Conservation (phyloP, 2,113 vertebrate species). For the Phalacrocorax aristotelis region DNA sequence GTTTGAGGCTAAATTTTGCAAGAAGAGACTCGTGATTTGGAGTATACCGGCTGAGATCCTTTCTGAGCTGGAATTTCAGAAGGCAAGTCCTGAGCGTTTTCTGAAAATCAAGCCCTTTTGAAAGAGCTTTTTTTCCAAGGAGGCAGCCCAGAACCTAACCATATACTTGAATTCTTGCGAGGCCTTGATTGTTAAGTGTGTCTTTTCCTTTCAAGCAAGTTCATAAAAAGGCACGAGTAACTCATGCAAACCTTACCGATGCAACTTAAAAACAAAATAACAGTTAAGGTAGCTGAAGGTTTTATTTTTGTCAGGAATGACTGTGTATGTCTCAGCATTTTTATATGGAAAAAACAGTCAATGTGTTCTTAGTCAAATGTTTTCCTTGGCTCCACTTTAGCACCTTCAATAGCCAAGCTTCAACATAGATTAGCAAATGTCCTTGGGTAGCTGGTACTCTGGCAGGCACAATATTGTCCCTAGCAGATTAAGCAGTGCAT, state of each 20-base stretch:
- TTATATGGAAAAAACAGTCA: background rate
- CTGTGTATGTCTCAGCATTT: background rate
- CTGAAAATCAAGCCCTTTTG: slow-evolving; percentile 20
- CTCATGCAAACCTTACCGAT: background rate
- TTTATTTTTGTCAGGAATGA: background rate
- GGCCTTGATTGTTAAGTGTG: background rate
- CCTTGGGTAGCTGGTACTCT: background rate
- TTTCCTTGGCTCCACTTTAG: background rate
- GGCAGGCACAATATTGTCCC: background rate
- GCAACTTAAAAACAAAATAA: background rate
- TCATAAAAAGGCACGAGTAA: background rate
- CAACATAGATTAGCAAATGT: background rate
- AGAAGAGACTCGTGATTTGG: background rate
- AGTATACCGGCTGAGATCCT: background rate
- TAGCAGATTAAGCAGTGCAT: background rate
- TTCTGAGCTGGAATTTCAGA: background rate
- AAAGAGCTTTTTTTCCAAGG: background rate
- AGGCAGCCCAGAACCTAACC: background rate
- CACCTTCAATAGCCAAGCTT: background rate
- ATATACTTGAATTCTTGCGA: background rate
- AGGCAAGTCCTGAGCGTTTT: background rate
- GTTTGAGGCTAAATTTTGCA: slow-evolving; percentile 2
- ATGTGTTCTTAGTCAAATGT: background rate
- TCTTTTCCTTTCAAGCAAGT: background rate
- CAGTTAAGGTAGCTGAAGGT: background rate